Evolutionary conservation across 2,113 vertebrate genomes (phyloP).

Genomic region (Malurus alboscapulatus): DNA sequence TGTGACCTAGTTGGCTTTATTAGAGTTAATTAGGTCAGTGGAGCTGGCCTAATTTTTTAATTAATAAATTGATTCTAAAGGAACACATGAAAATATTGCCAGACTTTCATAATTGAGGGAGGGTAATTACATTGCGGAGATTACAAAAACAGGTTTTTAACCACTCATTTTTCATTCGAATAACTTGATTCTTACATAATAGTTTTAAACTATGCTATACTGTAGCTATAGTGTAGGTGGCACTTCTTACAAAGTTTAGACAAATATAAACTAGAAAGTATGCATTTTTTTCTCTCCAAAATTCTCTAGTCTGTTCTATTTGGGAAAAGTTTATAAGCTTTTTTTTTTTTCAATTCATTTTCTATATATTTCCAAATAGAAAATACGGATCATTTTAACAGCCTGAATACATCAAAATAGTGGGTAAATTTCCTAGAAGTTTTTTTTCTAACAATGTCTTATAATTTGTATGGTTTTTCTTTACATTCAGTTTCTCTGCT

Average conservation of each 20-base stretch:
- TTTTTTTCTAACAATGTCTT: background rate
- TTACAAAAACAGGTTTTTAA: background rate
- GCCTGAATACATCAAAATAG: background rate
- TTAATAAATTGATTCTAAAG: constrained; percentile 48
- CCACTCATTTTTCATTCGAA: background rate
- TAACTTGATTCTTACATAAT: background rate
- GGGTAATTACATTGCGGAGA: background rate
- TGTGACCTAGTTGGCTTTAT: constrained; percentile 42
- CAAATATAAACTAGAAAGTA: background rate
- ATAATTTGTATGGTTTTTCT: background rate
- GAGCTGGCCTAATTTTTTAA: constrained; percentile 49
- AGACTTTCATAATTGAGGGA: background rate
- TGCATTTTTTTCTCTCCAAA: background rate
- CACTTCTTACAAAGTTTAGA: background rate
- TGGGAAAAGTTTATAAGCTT: background rate
- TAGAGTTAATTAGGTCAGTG: constrained; percentile 50
- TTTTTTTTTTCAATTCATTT: background rate
- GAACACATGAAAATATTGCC: background rate
- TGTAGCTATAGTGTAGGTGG: background rate
- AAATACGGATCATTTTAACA: background rate
- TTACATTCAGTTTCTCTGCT: background rate
- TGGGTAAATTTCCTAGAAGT: background rate
- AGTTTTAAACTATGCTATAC: background rate
- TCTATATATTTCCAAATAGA: background rate
- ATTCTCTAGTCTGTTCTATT: background rate